These are phyloP conservation scores for Ancistrus triradiatus DNA, from an alignment of 2,113 vertebrate species.

Conservation along the genomic window DNA sequence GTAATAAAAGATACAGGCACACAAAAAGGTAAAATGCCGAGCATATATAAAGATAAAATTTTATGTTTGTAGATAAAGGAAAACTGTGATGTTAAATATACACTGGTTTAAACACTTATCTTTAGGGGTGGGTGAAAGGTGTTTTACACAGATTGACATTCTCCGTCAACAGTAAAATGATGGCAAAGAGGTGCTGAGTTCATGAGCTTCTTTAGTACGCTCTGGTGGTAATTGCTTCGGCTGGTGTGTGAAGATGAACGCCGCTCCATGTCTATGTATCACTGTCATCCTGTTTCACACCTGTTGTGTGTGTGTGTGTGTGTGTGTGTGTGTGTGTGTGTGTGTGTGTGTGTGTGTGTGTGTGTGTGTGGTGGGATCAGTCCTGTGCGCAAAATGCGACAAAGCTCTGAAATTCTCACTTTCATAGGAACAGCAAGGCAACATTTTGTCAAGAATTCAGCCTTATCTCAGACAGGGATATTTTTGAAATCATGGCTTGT, in stretches of 20 bases:
- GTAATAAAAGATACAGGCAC: no score
- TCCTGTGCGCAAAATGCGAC: no score
- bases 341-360: no score
- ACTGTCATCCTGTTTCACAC: conserved; percentile 40
- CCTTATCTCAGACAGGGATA: background rate
- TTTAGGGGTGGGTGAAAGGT: no score
- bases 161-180: background rate
- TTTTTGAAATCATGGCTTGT: conserved; percentile 13
- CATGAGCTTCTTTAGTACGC: conserved; percentile 55
- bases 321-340: no score
- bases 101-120: no score
- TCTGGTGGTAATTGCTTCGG: conserved; percentile 43
- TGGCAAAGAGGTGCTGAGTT: conserved; percentile 33
- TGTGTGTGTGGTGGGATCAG: no score
- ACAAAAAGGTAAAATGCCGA: no score
- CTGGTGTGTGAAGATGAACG: conserved; percentile 42
- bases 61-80: no score
- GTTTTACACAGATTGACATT: no score
- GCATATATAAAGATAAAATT: no score
- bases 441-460: background rate
- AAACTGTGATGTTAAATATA: no score
- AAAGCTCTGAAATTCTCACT: background rate
- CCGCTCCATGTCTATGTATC: conserved; percentile 29
- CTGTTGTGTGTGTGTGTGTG: conserved; percentile 35
- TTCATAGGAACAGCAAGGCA: background rate